Base-by-base conservation (phyloP, 2,113 vertebrate genomes). In the Heptranchias perlo region DNA sequence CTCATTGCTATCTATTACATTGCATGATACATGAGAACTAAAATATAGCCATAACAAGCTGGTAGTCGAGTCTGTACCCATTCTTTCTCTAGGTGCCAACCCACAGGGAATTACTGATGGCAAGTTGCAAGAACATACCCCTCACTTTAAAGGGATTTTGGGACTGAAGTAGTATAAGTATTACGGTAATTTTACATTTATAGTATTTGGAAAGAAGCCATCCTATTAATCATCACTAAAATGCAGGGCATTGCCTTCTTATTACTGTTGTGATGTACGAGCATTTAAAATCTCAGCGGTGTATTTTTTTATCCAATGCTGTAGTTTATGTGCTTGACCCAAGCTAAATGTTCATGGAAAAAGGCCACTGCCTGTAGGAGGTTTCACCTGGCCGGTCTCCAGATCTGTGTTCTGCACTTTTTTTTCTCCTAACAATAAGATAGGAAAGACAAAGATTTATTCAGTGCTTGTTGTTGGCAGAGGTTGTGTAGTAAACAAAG, bases 181-280 rank as follows among this genome's bases (percentile, higher is more conserved):
- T 95, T 95, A 95, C 16, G 65, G 94, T 69, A 95, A 69, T 69
- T 65, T 69, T 95, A 95, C 65, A 95, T 67, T 49, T 95, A 69
- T 44, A 94, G 23, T 21, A 95, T 69, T 65, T 69, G 94, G n/a
- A 95, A 31, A 16, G 39, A 69, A 95, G 64, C 44, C 64, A 95
- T 44, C 65, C 3, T 49, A 95, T 95, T 69, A 67, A 69, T 95
- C 93, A 95, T 69, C 44, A 65, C 39, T 44, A 94, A 94, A 47
- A 94, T 89, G 52, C 86, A 89, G 49, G 86, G 47, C 86, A 89
- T 4, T 65, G 64, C 93, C 44, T 67, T 95, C 64, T 95, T 95
- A 65, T 95, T 95, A 69, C 93, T 44, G 23, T 95, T 95, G 39
- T 67, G 93, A 95, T 95, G 44, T 69, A 31, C 21, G 58, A 93